phyloP scores from a whole-genome alignment of 1,140 invertebrate genomes.

The Cotesia chilonis region DNA sequence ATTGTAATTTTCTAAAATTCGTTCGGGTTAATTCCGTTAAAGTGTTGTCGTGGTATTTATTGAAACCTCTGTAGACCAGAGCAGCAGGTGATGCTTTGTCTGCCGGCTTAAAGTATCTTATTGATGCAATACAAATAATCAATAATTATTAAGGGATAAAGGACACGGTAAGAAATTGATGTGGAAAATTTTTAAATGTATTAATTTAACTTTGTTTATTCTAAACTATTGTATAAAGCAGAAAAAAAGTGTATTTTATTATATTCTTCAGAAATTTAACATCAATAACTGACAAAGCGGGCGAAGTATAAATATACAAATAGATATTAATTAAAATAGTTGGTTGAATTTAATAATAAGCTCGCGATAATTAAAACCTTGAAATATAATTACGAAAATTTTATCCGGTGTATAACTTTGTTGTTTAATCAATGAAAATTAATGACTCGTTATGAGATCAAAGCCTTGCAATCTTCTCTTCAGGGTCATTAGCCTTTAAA shows the following conservation, averaged over 20 bases:
- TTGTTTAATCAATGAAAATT: constrained; percentile 1
- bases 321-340: background rate
- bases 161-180: too few species aligned
- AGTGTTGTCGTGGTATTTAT: background rate
- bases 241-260: too few species aligned
- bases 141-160: too few species aligned
- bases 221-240: too few species aligned
- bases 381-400: constrained; percentile 6
- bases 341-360: too few species aligned
- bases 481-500: constrained; percentile 13
- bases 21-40: constrained; percentile 16
- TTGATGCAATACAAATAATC: too few species aligned
- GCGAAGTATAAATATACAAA: background rate
- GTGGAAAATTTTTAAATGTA: too few species aligned
- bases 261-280: too few species aligned
- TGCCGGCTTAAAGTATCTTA: background rate
- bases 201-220: too few species aligned
- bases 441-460: constrained; percentile 1
- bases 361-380: background rate
- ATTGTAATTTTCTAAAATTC: constrained; percentile 26
- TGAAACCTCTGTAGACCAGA: constrained; percentile 4
- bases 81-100: constrained; percentile 27
- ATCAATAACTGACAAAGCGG: too few species aligned
- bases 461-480: background rate
- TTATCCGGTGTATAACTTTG: too few species aligned